phyloP scores from a whole-genome alignment of 2,888 invertebrate genomes.

The Amphimallon solstitiale region DNA sequence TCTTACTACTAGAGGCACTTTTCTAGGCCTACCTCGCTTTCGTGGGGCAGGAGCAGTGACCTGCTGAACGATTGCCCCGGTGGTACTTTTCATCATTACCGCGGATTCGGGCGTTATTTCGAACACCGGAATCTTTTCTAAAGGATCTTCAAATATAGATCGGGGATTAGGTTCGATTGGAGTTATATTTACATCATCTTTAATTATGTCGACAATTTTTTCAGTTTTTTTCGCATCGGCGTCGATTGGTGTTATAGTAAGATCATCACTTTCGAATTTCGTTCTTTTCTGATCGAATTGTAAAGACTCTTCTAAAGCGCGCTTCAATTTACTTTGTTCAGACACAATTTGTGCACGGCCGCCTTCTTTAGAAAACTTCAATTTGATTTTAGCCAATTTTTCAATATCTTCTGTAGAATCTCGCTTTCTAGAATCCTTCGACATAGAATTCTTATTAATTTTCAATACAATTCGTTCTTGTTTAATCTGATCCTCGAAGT shows the following conservation, averaged over 20 bases:
- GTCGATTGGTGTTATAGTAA: conserved; percentile 42
- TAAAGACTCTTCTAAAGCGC: conserved; percentile 36
- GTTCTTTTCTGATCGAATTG: conserved; percentile 40
- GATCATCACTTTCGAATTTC: conserved; percentile 43
- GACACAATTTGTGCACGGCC: conserved; percentile 61
- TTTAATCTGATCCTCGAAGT: conserved; percentile 58
- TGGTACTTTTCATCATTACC: conserved; percentile 37
- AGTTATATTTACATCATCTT: conserved; percentile 32
- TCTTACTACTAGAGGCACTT: conserved; percentile 61
- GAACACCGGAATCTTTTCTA: conserved; percentile 50
- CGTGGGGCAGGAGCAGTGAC: conserved; percentile 56
- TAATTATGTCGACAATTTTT: conserved; percentile 29
- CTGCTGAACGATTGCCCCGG: conserved; percentile 47
- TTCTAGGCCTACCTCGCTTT: conserved; percentile 66
- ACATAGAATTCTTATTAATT: conserved; percentile 68
- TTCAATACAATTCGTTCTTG: conserved; percentile 70
- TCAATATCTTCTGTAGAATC: conserved; percentile 55
- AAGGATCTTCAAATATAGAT: conserved; percentile 44
- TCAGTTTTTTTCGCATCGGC: conserved; percentile 23
- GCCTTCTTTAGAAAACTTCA: conserved; percentile 66
- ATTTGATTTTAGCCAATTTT: conserved; percentile 66
- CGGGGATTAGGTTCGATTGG: conserved; percentile 1
- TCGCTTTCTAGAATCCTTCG: conserved; percentile 52
- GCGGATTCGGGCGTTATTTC: conserved; percentile 50
- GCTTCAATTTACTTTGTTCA: conserved; percentile 38